A percentile compares a stretch with the other conserved stretches of the same genome.
Evolutionary conservation across 1,140 invertebrate genomes (phyloP).

Genomic region (Aphelinus certus): DNA sequence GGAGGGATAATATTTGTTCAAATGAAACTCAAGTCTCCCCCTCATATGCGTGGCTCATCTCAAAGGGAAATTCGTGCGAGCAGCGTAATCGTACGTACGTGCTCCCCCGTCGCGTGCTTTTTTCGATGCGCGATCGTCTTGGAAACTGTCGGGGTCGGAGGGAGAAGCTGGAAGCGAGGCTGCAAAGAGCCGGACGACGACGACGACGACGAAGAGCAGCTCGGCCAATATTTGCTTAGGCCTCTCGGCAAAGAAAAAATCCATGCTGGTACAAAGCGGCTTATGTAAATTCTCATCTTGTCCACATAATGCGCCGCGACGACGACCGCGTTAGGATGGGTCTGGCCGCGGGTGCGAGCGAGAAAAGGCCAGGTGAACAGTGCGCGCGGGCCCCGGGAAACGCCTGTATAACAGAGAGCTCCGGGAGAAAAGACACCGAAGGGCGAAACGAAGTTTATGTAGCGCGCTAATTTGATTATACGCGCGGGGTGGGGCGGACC

Average conservation of each 20-base stretch:
- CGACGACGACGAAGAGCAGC: constrained; percentile 18
- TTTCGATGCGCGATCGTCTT: neutral
- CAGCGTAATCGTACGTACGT: no score
- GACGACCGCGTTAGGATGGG: no score
- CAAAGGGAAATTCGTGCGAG: neutral
- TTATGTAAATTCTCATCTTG: constrained; percentile 53
- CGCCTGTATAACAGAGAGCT: neutral
- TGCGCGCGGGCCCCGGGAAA: neutral
- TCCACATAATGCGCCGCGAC: constrained; percentile 32
- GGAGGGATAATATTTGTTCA: neutral
- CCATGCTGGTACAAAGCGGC: constrained; percentile 45
- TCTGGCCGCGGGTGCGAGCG: neutral
- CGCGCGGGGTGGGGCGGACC: neutral
- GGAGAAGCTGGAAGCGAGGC: no score
- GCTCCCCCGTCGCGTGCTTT: no score
- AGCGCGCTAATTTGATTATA: constrained; percentile 36
- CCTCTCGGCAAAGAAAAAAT: constrained; percentile 44
- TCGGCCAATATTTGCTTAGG: constrained; percentile 54
- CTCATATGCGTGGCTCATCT: no score
- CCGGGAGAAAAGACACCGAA: constrained; percentile 13
- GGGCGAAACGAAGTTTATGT: constrained; percentile 30
- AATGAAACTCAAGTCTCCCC: neutral
- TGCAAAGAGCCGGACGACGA: neutral
- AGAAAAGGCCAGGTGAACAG: constrained; percentile 1
- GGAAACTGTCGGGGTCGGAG: neutral